Base-by-base conservation (phyloP, 2,888 invertebrate genomes). In the Apamea anceps region DNA sequence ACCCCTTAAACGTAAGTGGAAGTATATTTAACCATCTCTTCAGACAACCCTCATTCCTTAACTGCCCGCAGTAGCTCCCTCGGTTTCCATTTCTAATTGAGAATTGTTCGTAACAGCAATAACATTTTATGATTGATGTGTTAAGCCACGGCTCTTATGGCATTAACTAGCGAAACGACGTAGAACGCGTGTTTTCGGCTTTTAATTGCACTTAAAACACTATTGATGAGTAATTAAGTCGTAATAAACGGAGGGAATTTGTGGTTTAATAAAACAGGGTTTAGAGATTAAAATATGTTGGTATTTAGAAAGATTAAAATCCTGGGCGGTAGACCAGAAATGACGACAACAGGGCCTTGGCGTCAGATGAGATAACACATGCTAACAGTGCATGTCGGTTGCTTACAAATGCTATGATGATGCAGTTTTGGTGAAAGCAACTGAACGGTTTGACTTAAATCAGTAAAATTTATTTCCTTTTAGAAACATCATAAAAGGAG, bases 121-220 rank as follows among this genome's bases (percentile, higher is more conserved):
- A 93, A 93, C 92, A 89, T 93, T 93, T 93, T 93, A 94, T 94
- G 95, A 95, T 94, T 93, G 93, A 94, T 94, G 93, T 93, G 93
- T 94, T 94, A 93, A 93, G 91, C 93, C 90, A 90, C 86, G 85
- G 89, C 88, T 87, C 87, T 88, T 91, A 91, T 91, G 87, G 90
- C 90, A 92, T 93, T 91, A 93, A 93, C 92, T 89, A 89, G 90
- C 90, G 89, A 89, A 91, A 89, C 89, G 92, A 92, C 91, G 91
- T 92, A 90, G 91, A 92, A 93, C 91, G 91, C 91, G 90, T 92
- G 91, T 91, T 92, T 92, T 92, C 86, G 90, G 72, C 88, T 92
- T 90, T 94, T 94, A 93, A 94, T 94, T 93, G 92, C 92, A 90
- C 90, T 91, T 93, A 91, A 92, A 92, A 88, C 87, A 87, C 88